phyloP scores from a whole-genome alignment of 2,113 vertebrate genomes.

The Podocnemis expansa region DNA sequence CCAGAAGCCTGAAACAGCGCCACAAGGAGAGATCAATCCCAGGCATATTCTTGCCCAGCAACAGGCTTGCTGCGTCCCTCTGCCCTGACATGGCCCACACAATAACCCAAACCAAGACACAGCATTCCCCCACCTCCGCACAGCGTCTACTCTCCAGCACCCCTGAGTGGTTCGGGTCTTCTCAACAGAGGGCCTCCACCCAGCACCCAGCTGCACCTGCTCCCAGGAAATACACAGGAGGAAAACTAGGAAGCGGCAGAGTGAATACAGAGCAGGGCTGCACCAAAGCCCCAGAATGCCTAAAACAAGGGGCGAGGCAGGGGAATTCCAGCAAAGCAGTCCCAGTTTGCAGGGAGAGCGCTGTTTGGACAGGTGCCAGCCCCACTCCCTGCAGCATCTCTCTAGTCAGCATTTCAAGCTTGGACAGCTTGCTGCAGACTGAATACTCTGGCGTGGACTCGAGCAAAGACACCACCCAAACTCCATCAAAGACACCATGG shows the following conservation, averaged over 20 bases:
- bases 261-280: neutral
- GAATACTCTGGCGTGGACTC: neutral
- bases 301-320: neutral
- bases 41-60: neutral
- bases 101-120: neutral
- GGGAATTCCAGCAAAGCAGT: neutral
- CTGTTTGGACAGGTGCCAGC: neutral
- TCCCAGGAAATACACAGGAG: too few species aligned
- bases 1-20: neutral
- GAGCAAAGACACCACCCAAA: neutral
- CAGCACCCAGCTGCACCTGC: too few species aligned
- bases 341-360: neutral
- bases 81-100: neutral
- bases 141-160: too few species aligned
- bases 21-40: too few species aligned
- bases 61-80: neutral
- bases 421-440: neutral
- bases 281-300: neutral
- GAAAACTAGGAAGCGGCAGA: too few species aligned
- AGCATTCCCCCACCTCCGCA: neutral
- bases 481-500: neutral
- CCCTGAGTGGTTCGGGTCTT: neutral
- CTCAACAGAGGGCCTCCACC: neutral
- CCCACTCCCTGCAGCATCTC: neutral
- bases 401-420: neutral